Evolutionary conservation across 1,140 invertebrate species (phyloP).

Genomic region (Anthonomus grandis): DNA sequence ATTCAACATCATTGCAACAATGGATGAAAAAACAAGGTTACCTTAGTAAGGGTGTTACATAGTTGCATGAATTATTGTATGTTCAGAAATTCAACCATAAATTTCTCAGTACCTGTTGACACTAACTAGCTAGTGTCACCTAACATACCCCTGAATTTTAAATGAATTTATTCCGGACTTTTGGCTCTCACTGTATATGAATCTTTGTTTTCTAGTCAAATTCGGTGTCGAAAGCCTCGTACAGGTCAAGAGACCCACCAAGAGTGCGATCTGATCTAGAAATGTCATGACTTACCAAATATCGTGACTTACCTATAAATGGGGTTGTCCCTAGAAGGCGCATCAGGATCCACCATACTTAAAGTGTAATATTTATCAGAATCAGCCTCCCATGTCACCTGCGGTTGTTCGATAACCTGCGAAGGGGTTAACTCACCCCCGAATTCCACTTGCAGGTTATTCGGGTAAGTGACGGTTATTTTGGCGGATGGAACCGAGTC

Average conservation of each 20-base stretch:
- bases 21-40: too few species aligned
- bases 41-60: too few species aligned
- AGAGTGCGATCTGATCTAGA: not conserved
- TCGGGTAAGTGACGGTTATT: constrained; percentile 3
- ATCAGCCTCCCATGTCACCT: constrained; percentile 60
- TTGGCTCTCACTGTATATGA: too few species aligned
- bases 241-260: not conserved
- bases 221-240: not conserved
- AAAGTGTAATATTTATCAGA: constrained; percentile 66
- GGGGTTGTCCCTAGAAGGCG: constrained; percentile 56
- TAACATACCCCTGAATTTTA: too few species aligned
- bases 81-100: too few species aligned
- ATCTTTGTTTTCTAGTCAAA: too few species aligned
- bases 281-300: not conserved
- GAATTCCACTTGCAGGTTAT: not conserved
- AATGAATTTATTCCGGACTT: too few species aligned
- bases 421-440: constrained; percentile 57
- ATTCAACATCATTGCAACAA: too few species aligned
- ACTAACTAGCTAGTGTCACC: too few species aligned
- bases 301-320: constrained; percentile 36
- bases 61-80: too few species aligned
- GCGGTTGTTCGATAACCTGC: constrained; percentile 65
- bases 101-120: too few species aligned
- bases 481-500: not conserved
- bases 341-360: constrained; percentile 80